Conservation (phyloP, 2,797 vertebrate species). For the Pelodytes ibericus region DNA sequence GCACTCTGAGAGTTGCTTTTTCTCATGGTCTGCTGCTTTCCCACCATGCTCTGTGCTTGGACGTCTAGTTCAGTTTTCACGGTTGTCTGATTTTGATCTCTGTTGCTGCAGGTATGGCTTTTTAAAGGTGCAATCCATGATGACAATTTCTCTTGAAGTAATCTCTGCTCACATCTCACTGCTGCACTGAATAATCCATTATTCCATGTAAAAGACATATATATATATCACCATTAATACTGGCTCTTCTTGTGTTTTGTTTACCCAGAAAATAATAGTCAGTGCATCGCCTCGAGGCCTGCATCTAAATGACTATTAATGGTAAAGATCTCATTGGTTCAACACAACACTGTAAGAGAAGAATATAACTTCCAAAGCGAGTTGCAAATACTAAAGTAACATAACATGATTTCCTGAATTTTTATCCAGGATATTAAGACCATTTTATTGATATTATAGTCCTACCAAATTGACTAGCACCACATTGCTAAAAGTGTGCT, state of each 20-base stretch:
- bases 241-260: background rate
- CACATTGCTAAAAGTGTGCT: no score
- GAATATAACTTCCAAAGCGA: no score
- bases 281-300: no score
- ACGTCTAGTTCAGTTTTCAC: constrained; percentile 35
- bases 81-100: constrained; percentile 44
- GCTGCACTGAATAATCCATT: constrained; percentile 18
- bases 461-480: no score
- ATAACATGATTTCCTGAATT: no score
- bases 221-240: background rate
- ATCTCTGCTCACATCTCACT: constrained; percentile 22
- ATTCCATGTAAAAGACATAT: constrained; percentile 14
- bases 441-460: no score
- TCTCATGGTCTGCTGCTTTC: constrained; percentile 24
- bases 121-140: constrained; percentile 37
- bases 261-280: no score
- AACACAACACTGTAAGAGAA: no score
- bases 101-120: constrained; percentile 40
- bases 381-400: no score
- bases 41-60: constrained; percentile 16
- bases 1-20: background rate
- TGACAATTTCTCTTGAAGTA: constrained; percentile 41
- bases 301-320: no score
- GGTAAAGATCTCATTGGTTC: no score
- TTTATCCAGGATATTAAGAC: no score